Evolutionary conservation across 2,888 invertebrate genomes (phyloP).

Genomic region (Eupithecia subfuscata): DNA sequence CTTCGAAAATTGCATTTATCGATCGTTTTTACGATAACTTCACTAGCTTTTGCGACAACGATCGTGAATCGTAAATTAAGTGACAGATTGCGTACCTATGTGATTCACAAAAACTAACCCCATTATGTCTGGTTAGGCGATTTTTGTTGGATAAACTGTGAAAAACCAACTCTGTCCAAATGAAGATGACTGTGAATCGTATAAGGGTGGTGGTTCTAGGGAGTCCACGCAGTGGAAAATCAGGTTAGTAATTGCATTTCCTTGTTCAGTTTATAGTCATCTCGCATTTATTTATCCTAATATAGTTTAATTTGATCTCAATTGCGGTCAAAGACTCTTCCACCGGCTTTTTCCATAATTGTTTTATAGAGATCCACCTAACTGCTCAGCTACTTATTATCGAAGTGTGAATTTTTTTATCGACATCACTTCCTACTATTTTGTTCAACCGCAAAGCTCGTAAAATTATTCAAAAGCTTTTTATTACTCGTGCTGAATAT

Average conservation of each 20-base stretch:
- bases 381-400: neutral
- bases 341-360: constrained; percentile 9
- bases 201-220: constrained; percentile 92
- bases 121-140: constrained; percentile 63
- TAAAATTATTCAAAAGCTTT: constrained; percentile 14
- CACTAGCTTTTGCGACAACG: constrained; percentile 50
- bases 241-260: constrained; percentile 84
- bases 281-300: constrained; percentile 39
- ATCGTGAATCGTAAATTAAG: constrained; percentile 60
- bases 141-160: constrained; percentile 57
- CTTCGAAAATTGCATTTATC: constrained; percentile 55
- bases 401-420: neutral
- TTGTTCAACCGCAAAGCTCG: neutral
- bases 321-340: constrained; percentile 40
- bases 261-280: constrained; percentile 42
- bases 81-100: constrained; percentile 59
- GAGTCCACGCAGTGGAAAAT: constrained; percentile 90
- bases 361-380: neutral
- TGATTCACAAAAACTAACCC: constrained; percentile 50
- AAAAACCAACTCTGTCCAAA: constrained; percentile 70
- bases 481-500: constrained; percentile 38
- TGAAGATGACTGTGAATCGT: constrained; percentile 90
- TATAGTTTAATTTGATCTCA: constrained; percentile 44
- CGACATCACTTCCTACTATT: neutral
- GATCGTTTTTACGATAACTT: constrained; percentile 78